A percentile compares a stretch with the other conserved stretches of the same genome.
Conservation (phyloP, 2,888 invertebrate genomes). For the Folsomia manolachei region DNA sequence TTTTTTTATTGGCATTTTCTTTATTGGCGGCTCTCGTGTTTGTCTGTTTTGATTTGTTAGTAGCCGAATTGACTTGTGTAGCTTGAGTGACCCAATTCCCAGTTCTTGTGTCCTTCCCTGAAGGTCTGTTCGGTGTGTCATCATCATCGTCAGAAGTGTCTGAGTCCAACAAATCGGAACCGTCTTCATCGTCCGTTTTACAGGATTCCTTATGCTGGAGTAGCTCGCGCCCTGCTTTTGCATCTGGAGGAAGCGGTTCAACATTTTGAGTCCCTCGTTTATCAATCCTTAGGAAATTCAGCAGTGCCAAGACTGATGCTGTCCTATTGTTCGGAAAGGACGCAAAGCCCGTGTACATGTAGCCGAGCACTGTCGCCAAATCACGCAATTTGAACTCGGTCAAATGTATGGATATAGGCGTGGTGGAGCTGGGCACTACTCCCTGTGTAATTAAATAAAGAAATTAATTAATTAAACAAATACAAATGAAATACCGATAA, state of each 20-base stretch:
- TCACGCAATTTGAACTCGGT: conserved; percentile 2
- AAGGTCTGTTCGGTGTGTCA: not conserved
- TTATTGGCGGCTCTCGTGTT: not conserved
- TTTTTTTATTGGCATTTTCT: not conserved
- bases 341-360: conserved; percentile 3
- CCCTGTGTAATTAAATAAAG: not conserved
- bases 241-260: not conserved
- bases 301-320: not conserved
- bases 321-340: not conserved
- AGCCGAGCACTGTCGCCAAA: not conserved
- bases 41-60: too few species aligned
- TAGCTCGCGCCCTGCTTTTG: too few species aligned
- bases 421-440: not conserved
- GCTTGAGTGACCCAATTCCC: not conserved
- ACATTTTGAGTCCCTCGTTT: not conserved
- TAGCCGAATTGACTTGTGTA: too few species aligned
- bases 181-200: not conserved
- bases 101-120: not conserved
- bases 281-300: conserved; percentile 7
- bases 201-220: not conserved
- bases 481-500: not conserved
- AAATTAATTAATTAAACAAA: not conserved
- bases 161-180: not conserved
- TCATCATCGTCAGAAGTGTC: not conserved
- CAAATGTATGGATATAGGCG: not conserved